Base-by-base conservation (phyloP, 2,888 invertebrate species). In the Brachynemurus nebulosus region DNA sequence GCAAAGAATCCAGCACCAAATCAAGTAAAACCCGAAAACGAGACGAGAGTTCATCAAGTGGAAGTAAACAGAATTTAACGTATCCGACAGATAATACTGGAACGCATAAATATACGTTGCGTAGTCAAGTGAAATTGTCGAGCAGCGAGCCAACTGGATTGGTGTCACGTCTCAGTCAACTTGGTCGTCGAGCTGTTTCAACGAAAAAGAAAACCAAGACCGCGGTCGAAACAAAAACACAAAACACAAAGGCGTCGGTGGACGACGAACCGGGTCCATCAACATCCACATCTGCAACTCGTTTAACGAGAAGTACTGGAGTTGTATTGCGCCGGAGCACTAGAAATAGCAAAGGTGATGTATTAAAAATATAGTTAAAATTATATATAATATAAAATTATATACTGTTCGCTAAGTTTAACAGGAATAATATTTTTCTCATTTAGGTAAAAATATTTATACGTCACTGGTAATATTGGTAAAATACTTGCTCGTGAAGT, bases 251-350 rank as follows among this genome's bases (percentile, higher is more conserved):
- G 34, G 48, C 49, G 38, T 27, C 37, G 42, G 54, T 51, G 51
- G 55, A 59, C 50, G 58, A 69, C 55, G 54, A 56, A 23, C 62
- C 62, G 47, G 53, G 59, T 50, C 54, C 57, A 39, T 52, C 59
- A 43, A 51, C 52, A 49, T 51, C 59, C 48, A 71, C 72, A 63
- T 70, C 70, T 58, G 57, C 61, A 48, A 70, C 71, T 59, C 72
- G 72, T 56, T 71, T 72, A 63, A 68, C 72, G 58, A 71, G 63
- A 47, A 63, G 63, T 55, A 65, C 63, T 51, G 62, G 64, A 40
- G 49, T 50, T 53, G 64, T 64, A 55, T 56, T 65, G 54, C 62
- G 66, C 53, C 64, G 67, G 54, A 67, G 66, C 65, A 69, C 69
- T 61, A 68, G 69, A 53, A 64, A 61, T 59, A 66, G 67, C 58